Conservation (phyloP, 2,888 invertebrate species). For the Tiliacea aurago region DNA sequence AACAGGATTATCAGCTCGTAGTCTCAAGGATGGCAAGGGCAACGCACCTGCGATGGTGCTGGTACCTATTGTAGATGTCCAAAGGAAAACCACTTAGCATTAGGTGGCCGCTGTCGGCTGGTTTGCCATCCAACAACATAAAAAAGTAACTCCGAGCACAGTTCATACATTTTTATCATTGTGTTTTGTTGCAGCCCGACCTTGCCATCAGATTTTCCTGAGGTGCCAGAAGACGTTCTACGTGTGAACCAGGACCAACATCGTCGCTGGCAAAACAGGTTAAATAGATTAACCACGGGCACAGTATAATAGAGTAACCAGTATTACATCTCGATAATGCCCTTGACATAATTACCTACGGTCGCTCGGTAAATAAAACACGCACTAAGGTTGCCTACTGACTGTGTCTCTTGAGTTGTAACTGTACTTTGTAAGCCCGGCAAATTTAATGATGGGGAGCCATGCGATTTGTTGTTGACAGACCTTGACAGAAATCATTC, state of each 20-base stretch:
- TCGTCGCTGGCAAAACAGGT: constrained; percentile 79
- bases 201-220: constrained; percentile 78
- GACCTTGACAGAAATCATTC: no score
- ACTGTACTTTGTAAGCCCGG: neutral
- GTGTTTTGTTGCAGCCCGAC: constrained; percentile 54
- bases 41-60: neutral
- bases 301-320: neutral
- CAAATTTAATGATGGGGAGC: no score
- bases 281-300: constrained; percentile 73
- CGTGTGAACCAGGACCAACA: constrained; percentile 79
- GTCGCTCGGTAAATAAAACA: neutral
- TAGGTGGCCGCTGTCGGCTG: neutral
- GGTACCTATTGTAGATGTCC: neutral
- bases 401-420: neutral
- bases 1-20: neutral
- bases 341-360: neutral
- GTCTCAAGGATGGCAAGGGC: neutral
- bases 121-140: neutral
- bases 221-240: constrained; percentile 69
- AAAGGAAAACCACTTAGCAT: neutral
- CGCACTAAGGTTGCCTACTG: neutral
- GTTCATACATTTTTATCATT: neutral
- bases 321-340: neutral
- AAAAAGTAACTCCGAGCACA: neutral
- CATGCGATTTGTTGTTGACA: no score